Evolutionary conservation across 1,140 invertebrate species (phyloP), one percentile per base, ranked within the genome.

Genomic region (Belonocnema kinseyi): DNA sequence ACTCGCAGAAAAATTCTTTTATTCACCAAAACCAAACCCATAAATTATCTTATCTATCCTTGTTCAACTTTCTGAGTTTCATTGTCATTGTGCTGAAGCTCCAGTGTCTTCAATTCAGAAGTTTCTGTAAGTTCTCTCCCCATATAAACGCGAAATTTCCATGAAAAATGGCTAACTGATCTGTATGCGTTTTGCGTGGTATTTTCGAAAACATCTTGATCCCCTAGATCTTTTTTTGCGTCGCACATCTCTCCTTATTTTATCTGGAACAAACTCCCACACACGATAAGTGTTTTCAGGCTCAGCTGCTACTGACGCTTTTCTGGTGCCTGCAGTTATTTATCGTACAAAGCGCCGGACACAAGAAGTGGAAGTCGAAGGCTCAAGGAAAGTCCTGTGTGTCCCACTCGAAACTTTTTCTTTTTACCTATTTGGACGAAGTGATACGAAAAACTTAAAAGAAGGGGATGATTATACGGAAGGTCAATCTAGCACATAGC

Each of bases 211-310:
- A 66, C 61, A 46, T 66, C 61, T 46, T 21, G 61, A 66, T 66
- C 13, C 33, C 26, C 26, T 40, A 16, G n/a, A 66, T 66, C 26
- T 54, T 54, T 54, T 54, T 54, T 66, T 46, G 40, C 10, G 40
- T 46, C 40, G 33, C 26, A 46, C n/a, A 8, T 66, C 13, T 12
- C 33, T 66, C 26, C 58, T 40, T 33, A 66, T 66, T 40, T 66
- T 40, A 33, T 66, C 61, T n/a, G 26, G 13, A 13, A 10, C 21
- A 11, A 73, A 50, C 52, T 75, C 26, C 51, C 74, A 19, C 52
- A 75, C 61, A 46, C 56, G 54, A 75, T 50, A 50, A 46, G 74
- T 19, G 74, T 61, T 75, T 75, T 75, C 74, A 58, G 21, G 58
- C 46, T 50, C 61, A 16, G 56, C 56, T 75, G 58, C 46, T 61